These are phyloP conservation scores for Cirrhinus mrigala DNA, from an alignment of 2,797 vertebrate genomes.

Conservation along the genomic window DNA sequence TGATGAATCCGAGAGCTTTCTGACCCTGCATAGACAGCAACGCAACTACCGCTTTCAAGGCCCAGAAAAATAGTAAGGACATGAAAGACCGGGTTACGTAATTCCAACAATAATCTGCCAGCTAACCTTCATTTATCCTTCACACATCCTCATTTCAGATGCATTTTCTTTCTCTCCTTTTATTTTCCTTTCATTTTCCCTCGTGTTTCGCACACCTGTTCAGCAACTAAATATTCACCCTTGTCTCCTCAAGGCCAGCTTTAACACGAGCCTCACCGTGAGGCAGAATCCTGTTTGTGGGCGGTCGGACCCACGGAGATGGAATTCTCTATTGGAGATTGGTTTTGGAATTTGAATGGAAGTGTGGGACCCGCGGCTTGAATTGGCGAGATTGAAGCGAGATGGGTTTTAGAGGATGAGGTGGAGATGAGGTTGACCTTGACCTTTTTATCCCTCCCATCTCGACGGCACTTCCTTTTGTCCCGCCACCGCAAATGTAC, in stretches of 20 bases:
- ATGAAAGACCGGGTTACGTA: constrained; percentile 75
- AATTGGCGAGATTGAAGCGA: constrained; percentile 66
- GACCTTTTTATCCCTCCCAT: constrained; percentile 74
- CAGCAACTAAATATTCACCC: constrained; percentile 30
- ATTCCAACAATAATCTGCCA: constrained; percentile 78
- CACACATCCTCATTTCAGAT: constrained; percentile 29
- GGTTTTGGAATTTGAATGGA: constrained; percentile 68
- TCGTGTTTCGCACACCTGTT: neutral
- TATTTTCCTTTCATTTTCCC: constrained; percentile 3
- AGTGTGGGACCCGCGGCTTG: constrained; percentile 58
- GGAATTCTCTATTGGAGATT: constrained; percentile 65
- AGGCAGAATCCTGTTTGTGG: constrained; percentile 57
- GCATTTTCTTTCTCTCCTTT: neutral
- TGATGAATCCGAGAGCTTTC: too few relatives aligned
- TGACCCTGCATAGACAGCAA: too few relatives aligned
- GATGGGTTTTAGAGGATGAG: constrained; percentile 67
- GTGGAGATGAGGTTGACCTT: constrained; percentile 79
- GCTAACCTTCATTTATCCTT: constrained; percentile 57
- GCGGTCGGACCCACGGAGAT: constrained; percentile 56
- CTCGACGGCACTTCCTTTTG: constrained; percentile 66
- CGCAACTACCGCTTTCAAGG: too few relatives aligned
- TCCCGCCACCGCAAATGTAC: constrained; percentile 62
- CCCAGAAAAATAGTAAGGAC: too few relatives aligned
- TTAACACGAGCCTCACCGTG: constrained; percentile 38
- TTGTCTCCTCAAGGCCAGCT: constrained; percentile 15